Base-by-base conservation (phyloP, 2,797 vertebrate species). In the Mormyrus hasselquistii region DNA sequence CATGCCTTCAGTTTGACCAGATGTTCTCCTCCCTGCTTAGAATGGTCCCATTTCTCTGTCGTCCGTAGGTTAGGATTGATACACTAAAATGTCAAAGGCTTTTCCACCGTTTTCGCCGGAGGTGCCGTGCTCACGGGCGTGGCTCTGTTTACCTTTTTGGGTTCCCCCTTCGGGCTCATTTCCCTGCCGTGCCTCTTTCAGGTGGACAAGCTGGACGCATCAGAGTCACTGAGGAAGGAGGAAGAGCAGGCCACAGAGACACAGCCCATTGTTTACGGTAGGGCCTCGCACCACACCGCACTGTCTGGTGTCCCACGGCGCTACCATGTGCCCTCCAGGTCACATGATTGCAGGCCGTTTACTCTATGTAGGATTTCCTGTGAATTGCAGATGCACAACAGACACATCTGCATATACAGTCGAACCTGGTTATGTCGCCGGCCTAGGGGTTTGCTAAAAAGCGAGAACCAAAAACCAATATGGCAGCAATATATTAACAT, bases 231-330 rank as follows among this genome's bases (percentile, higher is more conserved):
- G 95, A 98, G 99, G 96, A 99, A 99, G 97, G 98, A 99, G 94
- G 99, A 99, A 93, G 99, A 99, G 91, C 99, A 99, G 94, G 97
- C 97, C 87, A 99, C 99, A 0, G 99, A 99, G 95, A 99, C 99
- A 34, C 98, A 99, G 93, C 98, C 99, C 89, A 99, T 99, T 55
- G 98, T 99, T 96, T 99, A 99, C 95, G 98, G 99, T 99, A 97
- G 96, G 91, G 4, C n/a, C 8, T 14, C 3, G 8, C 6, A 4
- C 86, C 82, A 0, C 19, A 6, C 53, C 5, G 53, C 55, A 19
- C n/a, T n/a, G 19, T 52, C 19, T 29, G 0, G n/a, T 38, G 2
- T 29, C 25, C 3, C 12, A 5, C n/a, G 10, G 3, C 22, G 1
- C 62, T 12, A 0, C 65, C 65, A 16, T 73, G 29, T 16, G 65